Percentiles rank a stretch among this genome's conserved stretches.
Evolutionary conservation across 2,888 invertebrate species (phyloP).

Genomic region (Tetranychus truncatus): DNA sequence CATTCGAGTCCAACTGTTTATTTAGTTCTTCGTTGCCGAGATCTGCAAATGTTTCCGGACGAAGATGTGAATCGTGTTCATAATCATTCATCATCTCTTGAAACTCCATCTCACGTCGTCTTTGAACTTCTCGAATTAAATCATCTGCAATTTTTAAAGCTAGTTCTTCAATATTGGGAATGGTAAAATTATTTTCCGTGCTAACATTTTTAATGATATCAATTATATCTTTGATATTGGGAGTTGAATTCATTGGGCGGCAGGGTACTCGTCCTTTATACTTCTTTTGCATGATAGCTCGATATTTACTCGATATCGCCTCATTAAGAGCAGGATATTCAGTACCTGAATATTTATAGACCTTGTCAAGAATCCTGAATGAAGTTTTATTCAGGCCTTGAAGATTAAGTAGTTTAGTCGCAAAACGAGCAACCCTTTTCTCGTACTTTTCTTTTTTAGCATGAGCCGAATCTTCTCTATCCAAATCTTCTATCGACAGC

Average conservation of each 20-base stretch:
- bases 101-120: neutral
- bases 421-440: constrained; percentile 11
- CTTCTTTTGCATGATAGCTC: neutral
- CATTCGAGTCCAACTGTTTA: neutral
- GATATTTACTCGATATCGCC: neutral
- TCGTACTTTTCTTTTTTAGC: constrained; percentile 19
- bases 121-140: neutral
- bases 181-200: neutral
- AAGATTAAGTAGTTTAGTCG: constrained; percentile 10
- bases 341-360: neutral
- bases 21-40: neutral
- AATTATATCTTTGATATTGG: neutral
- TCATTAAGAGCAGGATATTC: constrained; percentile 1
- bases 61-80: neutral
- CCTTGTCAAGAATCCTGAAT: neutral
- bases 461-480: constrained; percentile 19
- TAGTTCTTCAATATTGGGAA: neutral
- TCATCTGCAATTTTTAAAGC: neutral
- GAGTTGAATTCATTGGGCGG: neutral
- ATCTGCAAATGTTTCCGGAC: neutral
- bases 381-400: constrained; percentile 9
- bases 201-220: neutral
- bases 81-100: constrained; percentile 5
- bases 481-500: constrained; percentile 21
- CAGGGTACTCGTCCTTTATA: neutral